Percentiles rank a stretch among this genome's conserved stretches.
phyloP scores from a whole-genome alignment of 2,888 invertebrate genomes.

The Aphrophora alni region DNA sequence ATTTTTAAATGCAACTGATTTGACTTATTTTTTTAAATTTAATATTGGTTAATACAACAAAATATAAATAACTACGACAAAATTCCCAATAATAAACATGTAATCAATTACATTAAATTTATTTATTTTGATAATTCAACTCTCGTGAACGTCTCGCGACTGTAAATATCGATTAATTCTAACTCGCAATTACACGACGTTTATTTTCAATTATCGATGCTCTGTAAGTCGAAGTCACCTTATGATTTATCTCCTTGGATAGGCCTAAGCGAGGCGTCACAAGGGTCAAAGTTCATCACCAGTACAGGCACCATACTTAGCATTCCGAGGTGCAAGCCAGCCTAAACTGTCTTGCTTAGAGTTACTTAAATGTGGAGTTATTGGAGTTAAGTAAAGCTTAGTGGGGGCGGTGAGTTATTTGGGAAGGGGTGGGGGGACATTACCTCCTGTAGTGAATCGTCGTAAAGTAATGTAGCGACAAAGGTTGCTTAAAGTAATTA shows the following conservation, averaged over 20 bases:
- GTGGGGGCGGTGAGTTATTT: too few species aligned
- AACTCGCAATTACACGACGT: not conserved
- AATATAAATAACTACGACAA: not conserved
- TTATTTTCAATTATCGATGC: constrained; percentile 5
- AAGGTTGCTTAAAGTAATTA: too few species aligned
- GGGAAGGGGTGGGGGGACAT: too few species aligned
- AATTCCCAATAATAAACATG: not conserved
- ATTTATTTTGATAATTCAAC: not conserved
- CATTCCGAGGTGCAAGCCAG: not conserved
- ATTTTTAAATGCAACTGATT: too few species aligned
- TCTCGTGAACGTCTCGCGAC: not conserved
- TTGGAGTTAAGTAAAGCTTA: not conserved
- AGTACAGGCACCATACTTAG: not conserved
- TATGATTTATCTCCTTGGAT: not conserved
- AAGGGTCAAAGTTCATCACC: not conserved
- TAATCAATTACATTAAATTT: not conserved
- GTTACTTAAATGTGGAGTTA: not conserved
- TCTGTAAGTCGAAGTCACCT: not conserved
- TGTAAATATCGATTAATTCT: not conserved
- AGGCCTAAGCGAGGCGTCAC: not conserved
- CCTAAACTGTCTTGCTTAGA: not conserved
- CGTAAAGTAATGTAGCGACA: too few species aligned
- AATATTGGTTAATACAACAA: not conserved
- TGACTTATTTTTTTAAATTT: not conserved
- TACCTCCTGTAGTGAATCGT: too few species aligned